A percentile compares a stretch with the other conserved stretches of the same genome.
phyloP scores from a whole-genome alignment of 2,888 invertebrate species.

The Anticlea derivata region DNA sequence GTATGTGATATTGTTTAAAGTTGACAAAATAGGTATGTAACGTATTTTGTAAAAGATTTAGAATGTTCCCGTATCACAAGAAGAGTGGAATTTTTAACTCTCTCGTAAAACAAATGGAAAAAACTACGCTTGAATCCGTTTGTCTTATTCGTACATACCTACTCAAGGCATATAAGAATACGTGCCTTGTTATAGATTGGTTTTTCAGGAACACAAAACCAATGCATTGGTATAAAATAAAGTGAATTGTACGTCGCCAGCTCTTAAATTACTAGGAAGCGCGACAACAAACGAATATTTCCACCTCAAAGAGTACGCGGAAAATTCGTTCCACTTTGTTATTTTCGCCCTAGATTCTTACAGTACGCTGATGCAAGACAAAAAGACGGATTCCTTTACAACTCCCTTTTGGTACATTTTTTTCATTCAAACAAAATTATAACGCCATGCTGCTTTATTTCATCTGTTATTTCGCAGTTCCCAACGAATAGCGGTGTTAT shows the following conservation, averaged over 20 bases:
- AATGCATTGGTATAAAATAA: not conserved
- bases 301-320: constrained; percentile 33
- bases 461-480: constrained; percentile 18
- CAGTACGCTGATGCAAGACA: constrained; percentile 18
- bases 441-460: constrained; percentile 19
- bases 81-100: no score
- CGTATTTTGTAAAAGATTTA: no score
- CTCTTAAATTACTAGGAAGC: constrained; percentile 20
- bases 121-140: no score
- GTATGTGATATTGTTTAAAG: no score
- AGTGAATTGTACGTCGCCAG: not conserved
- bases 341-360: constrained; percentile 30
- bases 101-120: no score
- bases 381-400: constrained; percentile 27
- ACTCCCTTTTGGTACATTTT: constrained; percentile 22
- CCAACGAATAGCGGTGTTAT: constrained; percentile 17
- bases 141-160: no score
- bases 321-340: constrained; percentile 31
- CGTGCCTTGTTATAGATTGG: not conserved
- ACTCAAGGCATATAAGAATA: no score
- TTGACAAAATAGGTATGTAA: no score
- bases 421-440: constrained; percentile 27
- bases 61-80: no score
- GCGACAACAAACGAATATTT: constrained; percentile 33
- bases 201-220: not conserved